Evolutionary conservation across 2,113 vertebrate genomes (phyloP), one percentile per base, ranked within the genome.

Genomic region (Aepyceros melampus): DNA sequence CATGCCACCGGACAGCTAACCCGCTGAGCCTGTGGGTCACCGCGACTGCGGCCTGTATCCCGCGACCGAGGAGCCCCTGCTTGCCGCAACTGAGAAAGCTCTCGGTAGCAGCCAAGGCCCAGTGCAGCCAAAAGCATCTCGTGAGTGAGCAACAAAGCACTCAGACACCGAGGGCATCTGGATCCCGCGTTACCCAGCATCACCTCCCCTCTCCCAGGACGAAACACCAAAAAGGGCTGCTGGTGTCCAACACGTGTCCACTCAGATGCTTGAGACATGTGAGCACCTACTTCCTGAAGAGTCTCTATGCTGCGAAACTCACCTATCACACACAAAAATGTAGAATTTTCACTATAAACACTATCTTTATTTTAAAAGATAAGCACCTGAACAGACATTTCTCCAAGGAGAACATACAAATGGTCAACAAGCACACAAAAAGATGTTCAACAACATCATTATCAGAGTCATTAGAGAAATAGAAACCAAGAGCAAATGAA

Each of bases 31-130:
- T 10, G 1, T 13, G 36, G 67, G 19, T 43, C 23, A 76, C 71
- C 13, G 40, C 71, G 5, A 23, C 23, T 43, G 71, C 6, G 2
- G 40, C 40, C 64, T 0, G 0, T 10, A 13, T 2, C 7, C 67
- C 1, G 2, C 1, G 0, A 40, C 67, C 11, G 0, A 40, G 67
- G 36, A 74, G 67, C 10, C 71, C 71, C 40, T 43, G 71, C 71
- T 76, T 12, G 0, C 23, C 3, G 12, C 71, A 43, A 43, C 21
- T 43, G 25, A 43, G 36, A 27, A 27, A 14, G 71, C 36, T 27
- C 40, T 25, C 3, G 12, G 71, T 2, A 76, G 40, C 36, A 76
- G 40, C 40, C 6, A 14, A 76, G 40, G 40, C 16, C 71, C 40
- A 27, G 6, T 27, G 40, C 71, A 43, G 40, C 40, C 71, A 14